Conservation (phyloP, 2,113 vertebrate genomes). For the Sebastes fasciatus region DNA sequence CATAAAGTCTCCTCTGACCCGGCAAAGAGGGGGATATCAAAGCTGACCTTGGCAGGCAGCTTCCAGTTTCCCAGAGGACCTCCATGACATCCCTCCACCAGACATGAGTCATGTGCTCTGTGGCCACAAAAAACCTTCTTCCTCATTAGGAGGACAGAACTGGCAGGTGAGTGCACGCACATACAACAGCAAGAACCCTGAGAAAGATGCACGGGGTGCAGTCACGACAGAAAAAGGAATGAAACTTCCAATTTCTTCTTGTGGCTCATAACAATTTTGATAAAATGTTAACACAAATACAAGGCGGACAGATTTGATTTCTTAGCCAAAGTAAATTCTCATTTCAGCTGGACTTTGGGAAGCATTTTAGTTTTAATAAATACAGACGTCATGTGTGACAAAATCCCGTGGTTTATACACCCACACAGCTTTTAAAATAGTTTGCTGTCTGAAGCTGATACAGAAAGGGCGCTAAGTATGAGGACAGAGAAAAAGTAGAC, state of each 20-base stretch:
- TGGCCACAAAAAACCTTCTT: neutral
- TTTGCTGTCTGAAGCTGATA: neutral
- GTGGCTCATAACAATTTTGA: neutral
- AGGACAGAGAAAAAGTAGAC: neutral
- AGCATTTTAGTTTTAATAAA: too few species aligned
- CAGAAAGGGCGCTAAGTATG: neutral
- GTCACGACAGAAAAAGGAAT: neutral
- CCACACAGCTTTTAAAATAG: neutral
- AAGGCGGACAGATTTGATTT: too few species aligned
- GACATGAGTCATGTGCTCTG: neutral
- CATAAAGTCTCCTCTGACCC: conserved; percentile 4
- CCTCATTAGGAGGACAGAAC: neutral
- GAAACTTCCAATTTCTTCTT: neutral
- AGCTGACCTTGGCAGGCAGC: conserved; percentile 17
- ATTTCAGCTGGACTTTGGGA: too few species aligned
- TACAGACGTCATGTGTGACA: neutral
- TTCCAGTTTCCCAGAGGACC: conserved; percentile 15
- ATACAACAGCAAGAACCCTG: neutral
- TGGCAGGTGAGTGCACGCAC: neutral
- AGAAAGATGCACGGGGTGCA: neutral
- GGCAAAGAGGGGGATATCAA: neutral
- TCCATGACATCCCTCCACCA: neutral
- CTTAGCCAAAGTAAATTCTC: too few species aligned
- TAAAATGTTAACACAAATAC: neutral
- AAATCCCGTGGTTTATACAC: neutral